Evolutionary conservation across 53 echinoderm and acorn worm genomes (phyloP).

Genomic region (Hippasteria phrygiana): DNA sequence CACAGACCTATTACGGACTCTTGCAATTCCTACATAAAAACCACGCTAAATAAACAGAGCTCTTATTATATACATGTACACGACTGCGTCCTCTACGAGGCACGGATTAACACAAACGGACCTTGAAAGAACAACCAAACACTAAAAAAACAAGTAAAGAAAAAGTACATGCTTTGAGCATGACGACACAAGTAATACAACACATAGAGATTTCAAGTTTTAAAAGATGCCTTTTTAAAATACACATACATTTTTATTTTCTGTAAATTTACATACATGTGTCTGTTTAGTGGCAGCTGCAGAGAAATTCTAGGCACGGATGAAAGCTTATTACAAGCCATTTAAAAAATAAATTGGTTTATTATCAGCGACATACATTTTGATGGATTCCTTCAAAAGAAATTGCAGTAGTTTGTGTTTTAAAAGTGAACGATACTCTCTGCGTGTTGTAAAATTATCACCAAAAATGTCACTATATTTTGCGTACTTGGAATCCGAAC

Average conservation of each 20-base stretch:
- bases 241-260: slow-evolving; percentile 21
- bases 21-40: neutral
- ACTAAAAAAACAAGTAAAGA: neutral
- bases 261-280: slow-evolving; percentile 38
- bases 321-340: neutral
- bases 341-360: neutral
- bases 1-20: too few relatives aligned
- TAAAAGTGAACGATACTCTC: too few relatives aligned
- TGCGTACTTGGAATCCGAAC: too few relatives aligned
- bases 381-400: too few relatives aligned
- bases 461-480: too few relatives aligned
- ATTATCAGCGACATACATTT: too few relatives aligned
- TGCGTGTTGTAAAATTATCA: too few relatives aligned
- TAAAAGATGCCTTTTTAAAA: neutral
- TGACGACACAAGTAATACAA: slow-evolving; percentile 28
- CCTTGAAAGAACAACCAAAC: neutral
- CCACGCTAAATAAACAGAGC: neutral
- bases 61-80: neutral
- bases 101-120: neutral
- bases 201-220: too few relatives aligned
- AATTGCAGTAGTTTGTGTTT: too few relatives aligned
- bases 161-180: slow-evolving; percentile 41
- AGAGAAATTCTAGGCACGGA: slow-evolving; percentile 42
- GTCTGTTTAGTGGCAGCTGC: slow-evolving; percentile 52
- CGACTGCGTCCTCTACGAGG: slow-evolving; percentile 20